phyloP scores from a whole-genome alignment of 2,113 vertebrate genomes.

The Pelecanus crispus region DNA sequence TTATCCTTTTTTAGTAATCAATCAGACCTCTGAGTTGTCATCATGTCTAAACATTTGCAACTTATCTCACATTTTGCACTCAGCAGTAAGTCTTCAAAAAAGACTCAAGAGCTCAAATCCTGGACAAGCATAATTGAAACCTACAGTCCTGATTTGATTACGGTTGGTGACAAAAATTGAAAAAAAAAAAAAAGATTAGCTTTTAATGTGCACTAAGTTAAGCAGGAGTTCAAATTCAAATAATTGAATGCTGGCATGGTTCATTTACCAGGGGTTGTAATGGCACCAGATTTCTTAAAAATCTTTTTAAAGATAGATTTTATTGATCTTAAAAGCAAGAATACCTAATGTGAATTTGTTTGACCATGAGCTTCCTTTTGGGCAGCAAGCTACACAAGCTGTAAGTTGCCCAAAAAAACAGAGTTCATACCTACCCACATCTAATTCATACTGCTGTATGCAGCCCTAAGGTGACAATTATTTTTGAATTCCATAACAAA shows the following conservation, averaged over 20 bases:
- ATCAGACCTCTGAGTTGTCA: slow-evolving; percentile 15
- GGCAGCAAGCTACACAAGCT: slow-evolving; percentile 16
- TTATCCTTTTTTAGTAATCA: slow-evolving; percentile 40
- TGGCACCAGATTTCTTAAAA: not conserved
- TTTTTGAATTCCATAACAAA: slow-evolving; percentile 65
- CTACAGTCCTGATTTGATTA: not conserved
- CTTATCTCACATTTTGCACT: slow-evolving; percentile 36
- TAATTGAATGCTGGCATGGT: not conserved
- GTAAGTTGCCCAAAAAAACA: not conserved
- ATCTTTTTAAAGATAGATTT: not conserved
- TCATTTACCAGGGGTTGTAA: not conserved
- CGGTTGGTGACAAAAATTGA: not conserved
- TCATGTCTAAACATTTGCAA: slow-evolving; percentile 42
- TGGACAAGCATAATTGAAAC: slow-evolving; percentile 31
- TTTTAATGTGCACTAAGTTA: not conserved
- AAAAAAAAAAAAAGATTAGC: not conserved
- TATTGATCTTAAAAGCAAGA: slow-evolving; percentile 20
- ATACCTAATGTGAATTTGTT: not conserved
- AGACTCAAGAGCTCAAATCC: slow-evolving; percentile 27
- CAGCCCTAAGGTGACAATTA: slow-evolving; percentile 68
- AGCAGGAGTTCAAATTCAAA: not conserved
- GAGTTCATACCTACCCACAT: not conserved
- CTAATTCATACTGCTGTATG: slow-evolving; percentile 47
- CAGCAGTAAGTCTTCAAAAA: slow-evolving; percentile 20
- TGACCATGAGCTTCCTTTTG: slow-evolving; percentile 45